phyloP scores from a whole-genome alignment of 2,113 vertebrate genomes.

The Dermatemys mawii region DNA sequence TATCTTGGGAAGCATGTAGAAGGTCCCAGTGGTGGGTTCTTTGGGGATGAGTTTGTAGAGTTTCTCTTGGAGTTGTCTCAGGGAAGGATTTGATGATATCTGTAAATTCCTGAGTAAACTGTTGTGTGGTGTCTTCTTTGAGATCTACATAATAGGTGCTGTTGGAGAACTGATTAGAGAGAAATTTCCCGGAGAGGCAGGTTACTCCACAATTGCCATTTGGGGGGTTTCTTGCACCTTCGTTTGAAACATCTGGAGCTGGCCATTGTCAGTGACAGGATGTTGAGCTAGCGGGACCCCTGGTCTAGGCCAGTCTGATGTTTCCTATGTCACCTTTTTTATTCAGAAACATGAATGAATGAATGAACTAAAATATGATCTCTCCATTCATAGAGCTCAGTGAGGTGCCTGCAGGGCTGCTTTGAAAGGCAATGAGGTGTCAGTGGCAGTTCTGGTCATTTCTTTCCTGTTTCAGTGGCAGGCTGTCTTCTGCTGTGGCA shows the following conservation, averaged over 20 bases:
- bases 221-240: neutral
- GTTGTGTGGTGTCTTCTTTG: neutral
- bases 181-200: neutral
- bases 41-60: neutral
- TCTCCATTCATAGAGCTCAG: neutral
- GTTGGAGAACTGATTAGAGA: neutral
- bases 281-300: neutral
- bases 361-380: neutral
- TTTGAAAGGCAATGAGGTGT: neutral
- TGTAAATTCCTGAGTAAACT: neutral
- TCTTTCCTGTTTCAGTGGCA: conserved; percentile 9
- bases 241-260: neutral
- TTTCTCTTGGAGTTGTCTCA: neutral
- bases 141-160: neutral
- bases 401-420: neutral
- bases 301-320: neutral
- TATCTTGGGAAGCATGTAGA: neutral
- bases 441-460: neutral
- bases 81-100: neutral
- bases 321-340: neutral
- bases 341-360: neutral
- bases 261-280: neutral
- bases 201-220: neutral
- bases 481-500: neutral
- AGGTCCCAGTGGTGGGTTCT: neutral